Conservation (phyloP, 2,888 invertebrate species). For the Mechanitis mazaeus region DNA sequence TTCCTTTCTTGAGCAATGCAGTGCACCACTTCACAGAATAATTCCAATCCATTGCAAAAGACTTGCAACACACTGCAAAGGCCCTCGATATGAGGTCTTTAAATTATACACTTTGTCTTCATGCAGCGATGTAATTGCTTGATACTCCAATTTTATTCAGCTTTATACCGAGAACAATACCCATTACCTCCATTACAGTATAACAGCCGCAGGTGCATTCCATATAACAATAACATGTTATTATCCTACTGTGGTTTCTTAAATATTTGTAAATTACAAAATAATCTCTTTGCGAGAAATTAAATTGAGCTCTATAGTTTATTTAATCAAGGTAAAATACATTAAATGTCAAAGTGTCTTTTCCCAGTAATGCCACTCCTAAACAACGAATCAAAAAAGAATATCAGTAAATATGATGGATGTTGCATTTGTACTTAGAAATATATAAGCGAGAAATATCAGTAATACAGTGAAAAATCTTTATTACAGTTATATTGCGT, state of each 20-base stretch:
- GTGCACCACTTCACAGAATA: slow-evolving; percentile 73
- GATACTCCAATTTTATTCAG: slow-evolving; percentile 9
- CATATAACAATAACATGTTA: too few relatives aligned
- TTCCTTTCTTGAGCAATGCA: slow-evolving; percentile 58
- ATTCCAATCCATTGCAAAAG: slow-evolving; percentile 71
- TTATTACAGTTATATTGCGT: too few relatives aligned
- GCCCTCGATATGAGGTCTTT: slow-evolving; percentile 65
- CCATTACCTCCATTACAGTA: neutral
- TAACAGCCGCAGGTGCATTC: neutral
- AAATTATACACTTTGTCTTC: slow-evolving; percentile 62
- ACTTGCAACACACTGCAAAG: slow-evolving; percentile 67
- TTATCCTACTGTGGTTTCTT: too few relatives aligned
- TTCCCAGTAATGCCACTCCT: slow-evolving; percentile 25
- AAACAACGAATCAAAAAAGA: slow-evolving; percentile 25
- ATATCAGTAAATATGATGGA: too few relatives aligned
- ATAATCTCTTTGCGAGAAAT: neutral
- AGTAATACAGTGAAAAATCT: too few relatives aligned
- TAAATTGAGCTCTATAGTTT: neutral
- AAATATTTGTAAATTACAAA: neutral
- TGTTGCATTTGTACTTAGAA: too few relatives aligned
- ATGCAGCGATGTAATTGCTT: slow-evolving; percentile 23
- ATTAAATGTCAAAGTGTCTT: slow-evolving; percentile 30
- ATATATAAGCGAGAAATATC: too few relatives aligned
- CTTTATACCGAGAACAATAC: slow-evolving; percentile 13
- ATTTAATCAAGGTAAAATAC: slow-evolving; percentile 10